phyloP scores from a whole-genome alignment of 2,888 invertebrate species.

The Plutella xylostella region DNA sequence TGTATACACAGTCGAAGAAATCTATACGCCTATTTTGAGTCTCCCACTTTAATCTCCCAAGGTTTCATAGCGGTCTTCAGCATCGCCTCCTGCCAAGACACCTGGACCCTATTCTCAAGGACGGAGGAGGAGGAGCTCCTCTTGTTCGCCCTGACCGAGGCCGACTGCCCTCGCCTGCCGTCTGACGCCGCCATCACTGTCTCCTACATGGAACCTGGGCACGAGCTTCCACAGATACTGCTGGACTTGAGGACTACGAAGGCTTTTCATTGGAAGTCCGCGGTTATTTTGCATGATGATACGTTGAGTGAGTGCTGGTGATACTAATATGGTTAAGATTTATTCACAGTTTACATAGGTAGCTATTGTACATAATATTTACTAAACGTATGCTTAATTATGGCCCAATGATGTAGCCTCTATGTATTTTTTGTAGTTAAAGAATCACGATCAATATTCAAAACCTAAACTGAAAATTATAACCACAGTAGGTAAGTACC shows the following conservation, averaged over 20 bases:
- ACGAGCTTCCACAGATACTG: conserved; percentile 82
- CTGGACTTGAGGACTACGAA: conserved; percentile 77
- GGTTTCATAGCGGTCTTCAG: conserved; percentile 81
- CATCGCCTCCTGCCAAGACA: conserved; percentile 78
- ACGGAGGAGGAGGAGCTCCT: conserved; percentile 75
- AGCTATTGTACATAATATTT: too few species aligned
- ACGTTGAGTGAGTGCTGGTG: conserved; percentile 72
- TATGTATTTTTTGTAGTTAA: too few species aligned
- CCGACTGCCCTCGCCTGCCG: conserved; percentile 83
- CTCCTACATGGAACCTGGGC: conserved; percentile 75
- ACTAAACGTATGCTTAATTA: too few species aligned
- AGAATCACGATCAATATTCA: too few species aligned
- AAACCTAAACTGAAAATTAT: too few species aligned
- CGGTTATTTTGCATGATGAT: conserved; percentile 78
- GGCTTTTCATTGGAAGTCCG: conserved; percentile 78
- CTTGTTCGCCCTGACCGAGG: conserved; percentile 81
- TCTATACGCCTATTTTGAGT: too few species aligned
- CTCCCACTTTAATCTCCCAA: too few species aligned
- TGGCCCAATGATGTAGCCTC: too few species aligned
- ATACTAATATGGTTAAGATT: too few species aligned
- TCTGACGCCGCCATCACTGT: conserved; percentile 75
- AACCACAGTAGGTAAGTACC: too few species aligned
- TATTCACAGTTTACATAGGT: too few species aligned
- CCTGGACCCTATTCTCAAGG: conserved; percentile 77
- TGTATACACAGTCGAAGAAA: too few species aligned